Base-by-base conservation (phyloP, 2,888 invertebrate genomes). In the Lomographa bimaculata region DNA sequence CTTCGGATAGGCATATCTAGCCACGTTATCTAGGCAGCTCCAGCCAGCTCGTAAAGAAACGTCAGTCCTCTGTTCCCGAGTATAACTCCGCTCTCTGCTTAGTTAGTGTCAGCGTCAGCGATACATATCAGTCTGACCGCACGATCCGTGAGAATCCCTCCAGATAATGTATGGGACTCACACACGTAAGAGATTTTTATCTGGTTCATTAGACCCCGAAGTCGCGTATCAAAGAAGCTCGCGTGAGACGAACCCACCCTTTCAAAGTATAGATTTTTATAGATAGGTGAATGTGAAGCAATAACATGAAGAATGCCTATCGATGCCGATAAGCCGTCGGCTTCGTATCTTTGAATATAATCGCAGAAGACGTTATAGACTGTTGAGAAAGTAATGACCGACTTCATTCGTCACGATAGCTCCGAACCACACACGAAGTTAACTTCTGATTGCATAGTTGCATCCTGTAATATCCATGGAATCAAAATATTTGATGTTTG, bases 351-450 rank as follows among this genome's bases (percentile, higher is more conserved):
- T 34, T 60, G 54, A 46, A 61, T 64, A 63, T 67, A 64, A 81
- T 83, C 79, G 49, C 64, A 68, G 69, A 66, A 80, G 78, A 76
- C 78, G 73, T 71, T 71, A 66, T 70, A 56, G 66, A 51, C 61
- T 67, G 62, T 57, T 60, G 70, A 70, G 78, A 81, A 80, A 82
- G 75, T 78, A 79, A 79, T 75, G 66, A 60, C 62, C 59, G 59
- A 60, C 64, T 71, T 57, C 71, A 80, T 79, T 77, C 70, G 69
- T 75, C 71, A 72, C 67, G 72, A 74, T 68, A 68, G 50, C 57
- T 54, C 58, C 60, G 59, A 61, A 66, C 79, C 82, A 67, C 84
- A 79, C 79, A 81, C 79, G 79, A 76, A 64, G 80, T 42, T 64
- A 40, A 59, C 63, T 62, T 55, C 57, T 64, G 66, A 70, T 71